A percentile compares a stretch with the other conserved stretches of the same genome.
Evolutionary conservation across 2,797 vertebrate genomes (phyloP).

Genomic region (Leptatherina wallacei): DNA sequence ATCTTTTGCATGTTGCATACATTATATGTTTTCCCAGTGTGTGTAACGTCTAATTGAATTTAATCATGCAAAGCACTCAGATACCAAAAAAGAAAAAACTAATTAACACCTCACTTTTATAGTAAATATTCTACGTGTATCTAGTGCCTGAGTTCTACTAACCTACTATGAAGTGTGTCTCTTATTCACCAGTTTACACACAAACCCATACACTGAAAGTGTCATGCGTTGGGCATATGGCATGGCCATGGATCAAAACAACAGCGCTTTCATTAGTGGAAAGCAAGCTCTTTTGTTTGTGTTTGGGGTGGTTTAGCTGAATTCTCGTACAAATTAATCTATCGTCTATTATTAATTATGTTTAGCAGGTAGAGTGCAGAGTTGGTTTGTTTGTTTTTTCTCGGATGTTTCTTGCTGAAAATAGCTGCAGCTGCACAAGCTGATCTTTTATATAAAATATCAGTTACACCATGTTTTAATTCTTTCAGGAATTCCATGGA

Average conservation of each 20-base stretch:
- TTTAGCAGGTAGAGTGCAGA: no score
- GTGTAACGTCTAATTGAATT: not conserved
- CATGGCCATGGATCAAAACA: not conserved
- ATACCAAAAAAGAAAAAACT: rapidly evolving
- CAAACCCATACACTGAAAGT: not conserved
- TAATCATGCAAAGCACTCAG: not conserved
- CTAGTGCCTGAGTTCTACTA: not conserved
- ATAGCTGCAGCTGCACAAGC: no score
- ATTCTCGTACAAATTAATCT: no score
- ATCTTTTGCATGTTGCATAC: not conserved
- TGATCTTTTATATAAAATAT: no score
- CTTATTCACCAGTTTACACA: not conserved
- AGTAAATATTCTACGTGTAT: not conserved
- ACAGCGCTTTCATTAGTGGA: not conserved
- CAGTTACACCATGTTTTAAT: no score
- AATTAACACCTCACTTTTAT: not conserved
- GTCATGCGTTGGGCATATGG: not conserved
- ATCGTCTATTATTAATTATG: no score
- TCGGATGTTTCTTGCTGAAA: no score
- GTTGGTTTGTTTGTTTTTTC: no score
- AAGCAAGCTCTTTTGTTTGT: not conserved
- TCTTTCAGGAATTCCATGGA: no score
- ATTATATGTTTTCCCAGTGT: not conserved
- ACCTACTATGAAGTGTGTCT: not conserved
- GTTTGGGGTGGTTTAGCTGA: no score